phyloP scores from a whole-genome alignment of 2,888 invertebrate species.

The Thelaira solivaga region DNA sequence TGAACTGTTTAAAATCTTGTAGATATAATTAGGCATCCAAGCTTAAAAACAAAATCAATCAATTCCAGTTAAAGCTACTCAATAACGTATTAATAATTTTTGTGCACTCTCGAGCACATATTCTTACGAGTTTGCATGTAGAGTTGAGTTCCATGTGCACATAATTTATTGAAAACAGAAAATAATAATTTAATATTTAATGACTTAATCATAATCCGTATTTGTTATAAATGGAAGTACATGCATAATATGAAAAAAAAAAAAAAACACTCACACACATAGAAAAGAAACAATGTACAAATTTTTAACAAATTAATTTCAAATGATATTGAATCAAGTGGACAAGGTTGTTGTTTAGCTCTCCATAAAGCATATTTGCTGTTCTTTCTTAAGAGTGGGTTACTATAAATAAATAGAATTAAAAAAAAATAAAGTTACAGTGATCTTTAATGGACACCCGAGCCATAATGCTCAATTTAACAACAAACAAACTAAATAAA shows the following conservation, averaged over 20 bases:
- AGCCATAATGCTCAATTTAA: slow-evolving; percentile 4
- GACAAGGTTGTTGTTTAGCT: slow-evolving; percentile 57
- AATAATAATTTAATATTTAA: slow-evolving; percentile 9
- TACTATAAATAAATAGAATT: too few species aligned
- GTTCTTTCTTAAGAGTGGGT: not conserved
- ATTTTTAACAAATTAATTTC: slow-evolving; percentile 33
- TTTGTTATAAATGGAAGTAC: too few species aligned
- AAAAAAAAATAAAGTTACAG: slow-evolving; percentile 5
- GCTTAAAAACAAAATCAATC: not conserved
- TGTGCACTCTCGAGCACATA: too few species aligned
- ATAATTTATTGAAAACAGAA: not conserved
- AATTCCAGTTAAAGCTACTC: not conserved
- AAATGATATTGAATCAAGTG: slow-evolving; percentile 46
- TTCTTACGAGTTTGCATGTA: too few species aligned
- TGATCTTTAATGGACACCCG: slow-evolving; percentile 17
- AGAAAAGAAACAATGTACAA: not conserved
- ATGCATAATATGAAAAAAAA: not conserved
- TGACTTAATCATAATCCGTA: slow-evolving; percentile 37
- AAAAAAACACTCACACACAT: not conserved
- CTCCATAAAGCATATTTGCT: not conserved
- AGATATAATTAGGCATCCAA: not conserved
- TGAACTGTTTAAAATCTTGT: too few species aligned
- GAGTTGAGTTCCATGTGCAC: too few species aligned
- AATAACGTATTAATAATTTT: slow-evolving; percentile 19
- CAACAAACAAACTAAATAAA: too few species aligned